Base-by-base conservation (phyloP, 2,797 vertebrate species). In the Apogon talboti region DNA sequence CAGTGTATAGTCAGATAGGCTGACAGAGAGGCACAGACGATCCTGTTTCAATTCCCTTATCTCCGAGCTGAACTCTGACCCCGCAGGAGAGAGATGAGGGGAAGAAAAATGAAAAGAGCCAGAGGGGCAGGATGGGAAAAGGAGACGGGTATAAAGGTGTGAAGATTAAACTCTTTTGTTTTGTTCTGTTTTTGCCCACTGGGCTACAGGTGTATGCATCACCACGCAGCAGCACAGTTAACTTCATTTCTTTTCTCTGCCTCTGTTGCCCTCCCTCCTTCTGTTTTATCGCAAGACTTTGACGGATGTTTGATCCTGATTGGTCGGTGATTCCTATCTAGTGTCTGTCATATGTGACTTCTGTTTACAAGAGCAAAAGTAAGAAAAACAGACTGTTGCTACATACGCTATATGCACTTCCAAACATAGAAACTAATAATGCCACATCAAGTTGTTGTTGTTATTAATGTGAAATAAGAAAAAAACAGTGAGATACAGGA, bases 11-110 rank as follows among this genome's bases (percentile, higher is more conserved):
- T 87, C 75, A 72, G 84, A 82, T 76, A 82, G 80, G 78, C 76
- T 75, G 84, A 86, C 84, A 75, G 75, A 74, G 82, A 79, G 60
- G 53, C 56, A 66, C 61, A 74, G 70, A 82, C 66, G 67, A 81
- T 82, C 76, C 82, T 64, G 80, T 85, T 88, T 86, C 84, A 86
- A 76, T 85, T 85, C 87, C 73, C 84, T 89, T 89, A 89, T 91
- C 87, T 77, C 63, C 41, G 1, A 7, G 33, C 69, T 87, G 86
- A 89, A 83, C 89, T 89, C 71, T 89, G 88, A 90, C 87, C 86
- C 60, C 3, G 16, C 78, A 19, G 53, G 46, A 74, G 58, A 85
- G 79, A 85, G 74, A 88, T 66, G 86, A 87, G 69, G 54, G 65
- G 43, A 62, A 58, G 75, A 82, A 59, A 85, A 87, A 87, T 77